Percentiles rank a stretch among this genome's conserved stretches.
Evolutionary conservation across 2,113 vertebrate species (phyloP).

Genomic region (Ivindomyrus marchei): DNA sequence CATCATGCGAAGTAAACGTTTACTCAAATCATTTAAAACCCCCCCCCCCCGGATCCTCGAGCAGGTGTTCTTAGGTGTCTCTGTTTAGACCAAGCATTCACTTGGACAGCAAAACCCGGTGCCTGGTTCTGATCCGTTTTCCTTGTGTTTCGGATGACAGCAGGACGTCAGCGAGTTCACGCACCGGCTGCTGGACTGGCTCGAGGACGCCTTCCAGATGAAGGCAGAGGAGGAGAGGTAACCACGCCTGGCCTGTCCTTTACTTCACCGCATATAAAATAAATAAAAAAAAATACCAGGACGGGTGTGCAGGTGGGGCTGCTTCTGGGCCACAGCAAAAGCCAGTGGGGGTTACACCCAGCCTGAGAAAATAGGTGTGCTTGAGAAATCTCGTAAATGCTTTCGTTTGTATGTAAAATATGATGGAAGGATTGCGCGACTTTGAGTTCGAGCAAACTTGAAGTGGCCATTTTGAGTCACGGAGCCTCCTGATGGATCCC

Average conservation of each 20-base stretch:
- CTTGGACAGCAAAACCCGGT: not conserved
- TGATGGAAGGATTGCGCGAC: not conserved
- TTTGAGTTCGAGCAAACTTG: not conserved
- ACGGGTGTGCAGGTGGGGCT: not conserved
- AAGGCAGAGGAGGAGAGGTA: slow-evolving; percentile 77
- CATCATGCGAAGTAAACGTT: not conserved
- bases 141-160: slow-evolving; percentile 44
- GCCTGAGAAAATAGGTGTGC: not conserved
- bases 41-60: not conserved
- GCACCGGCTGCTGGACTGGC: slow-evolving; percentile 74
- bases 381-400: not conserved
- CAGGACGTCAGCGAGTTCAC: slow-evolving; percentile 82
- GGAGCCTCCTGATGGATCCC: not conserved
- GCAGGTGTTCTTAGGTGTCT: not conserved
- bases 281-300: not conserved
- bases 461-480: not conserved
- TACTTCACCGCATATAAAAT: not conserved
- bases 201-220: slow-evolving; percentile 80
- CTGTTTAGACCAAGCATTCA: not conserved
- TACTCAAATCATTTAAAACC: not conserved
- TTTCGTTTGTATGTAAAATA: not conserved
- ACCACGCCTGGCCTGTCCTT: slow-evolving; percentile 20
- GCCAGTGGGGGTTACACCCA: not conserved
- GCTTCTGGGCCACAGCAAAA: not conserved
- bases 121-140: not conserved